phyloP scores from a whole-genome alignment of 2,888 invertebrate genomes.

The Ceraclea dissimilis region DNA sequence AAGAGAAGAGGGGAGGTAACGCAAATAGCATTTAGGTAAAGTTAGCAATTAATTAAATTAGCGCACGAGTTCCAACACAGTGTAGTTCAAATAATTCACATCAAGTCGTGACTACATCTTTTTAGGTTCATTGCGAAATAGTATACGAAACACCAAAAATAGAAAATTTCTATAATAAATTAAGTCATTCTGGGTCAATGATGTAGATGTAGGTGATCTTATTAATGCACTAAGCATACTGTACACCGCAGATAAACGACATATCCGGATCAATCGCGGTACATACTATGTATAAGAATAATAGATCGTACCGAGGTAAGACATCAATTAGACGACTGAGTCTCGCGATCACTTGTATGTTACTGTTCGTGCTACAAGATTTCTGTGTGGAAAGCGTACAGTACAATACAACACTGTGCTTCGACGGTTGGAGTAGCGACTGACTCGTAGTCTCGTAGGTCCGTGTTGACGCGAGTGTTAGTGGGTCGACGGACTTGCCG shows the following conservation, averaged over 20 bases:
- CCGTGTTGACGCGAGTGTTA: constrained; percentile 12
- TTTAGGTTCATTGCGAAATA: no score
- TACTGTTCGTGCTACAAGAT: neutral
- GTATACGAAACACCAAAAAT: no score
- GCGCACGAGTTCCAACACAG: no score
- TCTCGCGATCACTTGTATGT: neutral
- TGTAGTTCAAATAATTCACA: no score
- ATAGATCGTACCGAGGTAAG: neutral
- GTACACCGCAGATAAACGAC: no score
- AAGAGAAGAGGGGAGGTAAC: no score
- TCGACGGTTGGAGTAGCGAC: neutral
- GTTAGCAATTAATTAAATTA: no score
- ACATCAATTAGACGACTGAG: neutral
- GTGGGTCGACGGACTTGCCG: constrained; percentile 16
- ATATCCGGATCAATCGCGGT: neutral
- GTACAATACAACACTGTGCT: constrained; percentile 1
- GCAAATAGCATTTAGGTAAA: no score
- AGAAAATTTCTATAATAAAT: no score
- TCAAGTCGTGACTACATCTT: no score
- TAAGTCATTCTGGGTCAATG: neutral
- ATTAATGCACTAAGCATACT: neutral
- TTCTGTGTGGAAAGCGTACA: neutral
- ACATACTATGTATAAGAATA: neutral
- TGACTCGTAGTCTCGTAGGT: constrained; percentile 1
- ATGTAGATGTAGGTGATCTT: neutral